Percentiles rank a stretch among this genome's conserved stretches.
Conservation (phyloP, 1,140 invertebrate genomes). For the Lordiphosa mommai region DNA sequence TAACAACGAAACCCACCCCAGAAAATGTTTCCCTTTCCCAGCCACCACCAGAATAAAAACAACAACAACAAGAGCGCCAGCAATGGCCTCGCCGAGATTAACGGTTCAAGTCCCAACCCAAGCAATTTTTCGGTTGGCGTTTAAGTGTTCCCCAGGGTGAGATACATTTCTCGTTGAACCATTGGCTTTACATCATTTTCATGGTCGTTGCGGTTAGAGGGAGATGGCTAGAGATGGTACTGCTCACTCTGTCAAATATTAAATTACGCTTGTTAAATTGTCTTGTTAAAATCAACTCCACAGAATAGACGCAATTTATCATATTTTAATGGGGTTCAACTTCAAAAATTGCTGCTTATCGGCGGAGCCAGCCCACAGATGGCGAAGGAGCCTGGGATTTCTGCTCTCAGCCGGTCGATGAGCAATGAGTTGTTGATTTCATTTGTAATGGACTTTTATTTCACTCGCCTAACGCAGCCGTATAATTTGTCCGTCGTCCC, state of each 20-base stretch:
- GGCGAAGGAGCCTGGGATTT: not conserved
- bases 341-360: conserved; percentile 69
- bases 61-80: not conserved
- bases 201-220: conserved; percentile 66
- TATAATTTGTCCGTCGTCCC: conserved; percentile 54
- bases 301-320: conserved; percentile 79
- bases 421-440: conserved; percentile 77
- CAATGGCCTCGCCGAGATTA: conserved; percentile 47
- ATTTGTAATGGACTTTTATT: conserved; percentile 78
- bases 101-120: conserved; percentile 63
- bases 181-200: conserved; percentile 75
- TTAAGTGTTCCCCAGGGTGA: conserved; percentile 78
- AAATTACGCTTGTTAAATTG: conserved; percentile 79
- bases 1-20: conserved; percentile 66
- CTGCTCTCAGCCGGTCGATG: conserved; percentile 40
- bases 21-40: conserved; percentile 17
- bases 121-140: conserved; percentile 75
- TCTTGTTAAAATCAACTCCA: conserved; percentile 79
- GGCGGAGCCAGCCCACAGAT: conserved; percentile 15
- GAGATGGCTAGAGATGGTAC: conserved; percentile 13
- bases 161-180: conserved; percentile 67
- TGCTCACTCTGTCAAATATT: conserved; percentile 74
- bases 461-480: conserved; percentile 61
- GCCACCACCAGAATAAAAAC: conserved; percentile 9
- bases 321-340: conserved; percentile 77